Percentiles rank a stretch among this genome's conserved stretches.
These are phyloP conservation scores for Merodon equestris DNA, from an alignment of 2,888 invertebrate species.

Conservation along the genomic window DNA sequence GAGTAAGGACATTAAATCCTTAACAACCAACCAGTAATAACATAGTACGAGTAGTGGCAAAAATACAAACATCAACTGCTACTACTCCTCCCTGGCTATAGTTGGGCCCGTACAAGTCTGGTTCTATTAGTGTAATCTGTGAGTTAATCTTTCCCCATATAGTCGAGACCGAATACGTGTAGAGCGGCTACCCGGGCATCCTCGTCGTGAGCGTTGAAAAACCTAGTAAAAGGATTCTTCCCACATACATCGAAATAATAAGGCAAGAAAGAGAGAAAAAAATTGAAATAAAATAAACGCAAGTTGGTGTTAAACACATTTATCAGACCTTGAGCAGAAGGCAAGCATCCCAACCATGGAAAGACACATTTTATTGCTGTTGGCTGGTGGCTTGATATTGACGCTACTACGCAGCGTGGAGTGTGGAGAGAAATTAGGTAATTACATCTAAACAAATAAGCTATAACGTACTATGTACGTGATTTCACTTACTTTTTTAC, in stretches of 20 bases:
- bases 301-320: conserved; percentile 38
- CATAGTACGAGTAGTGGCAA: conserved; percentile 22
- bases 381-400: conserved; percentile 65
- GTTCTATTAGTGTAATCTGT: conserved; percentile 61
- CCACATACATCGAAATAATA: conserved; percentile 17
- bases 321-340: conserved; percentile 45
- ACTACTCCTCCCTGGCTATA: too few species aligned
- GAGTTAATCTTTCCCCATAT: conserved; percentile 55
- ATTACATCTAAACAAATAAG: conserved; percentile 16
- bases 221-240: neutral
- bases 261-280: conserved; percentile 26
- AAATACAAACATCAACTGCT: too few species aligned
- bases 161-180: neutral
- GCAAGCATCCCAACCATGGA: conserved; percentile 51
- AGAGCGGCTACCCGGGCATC: too few species aligned
- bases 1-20: conserved; percentile 35
- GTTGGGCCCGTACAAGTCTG: conserved; percentile 31
- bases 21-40: conserved; percentile 25
- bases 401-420: conserved; percentile 54
- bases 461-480: too few species aligned
- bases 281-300: conserved; percentile 32
- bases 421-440: conserved; percentile 65
- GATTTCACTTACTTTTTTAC: too few species aligned
- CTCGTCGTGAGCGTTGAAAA: too few species aligned
- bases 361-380: conserved; percentile 63